Conservation (phyloP, 2,797 vertebrate genomes). For the Yasuhikotakia modesta region DNA sequence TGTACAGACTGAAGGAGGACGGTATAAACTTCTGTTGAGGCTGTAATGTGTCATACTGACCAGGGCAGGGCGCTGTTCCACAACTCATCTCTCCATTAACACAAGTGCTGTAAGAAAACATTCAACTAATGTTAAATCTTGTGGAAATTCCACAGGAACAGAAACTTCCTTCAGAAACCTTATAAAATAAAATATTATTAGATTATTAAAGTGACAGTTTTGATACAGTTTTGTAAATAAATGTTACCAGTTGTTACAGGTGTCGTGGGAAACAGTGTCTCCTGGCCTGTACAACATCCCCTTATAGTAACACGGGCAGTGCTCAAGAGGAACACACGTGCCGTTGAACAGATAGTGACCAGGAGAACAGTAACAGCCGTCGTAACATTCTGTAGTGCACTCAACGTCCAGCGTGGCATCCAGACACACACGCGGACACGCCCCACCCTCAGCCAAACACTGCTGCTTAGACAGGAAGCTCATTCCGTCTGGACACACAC, state of each 20-base stretch:
- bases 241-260: constrained; percentile 90
- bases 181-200: too few relatives aligned
- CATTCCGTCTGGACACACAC: constrained; percentile 80
- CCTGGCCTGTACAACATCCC: constrained; percentile 72
- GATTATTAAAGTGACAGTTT: too few relatives aligned
- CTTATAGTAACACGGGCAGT: constrained; percentile 82
- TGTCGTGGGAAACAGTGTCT: constrained; percentile 62
- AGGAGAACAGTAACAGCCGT: constrained; percentile 81
- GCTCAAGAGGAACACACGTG: constrained; percentile 75
- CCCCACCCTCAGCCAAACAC: constrained; percentile 74
- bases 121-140: too few relatives aligned
- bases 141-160: too few relatives aligned
- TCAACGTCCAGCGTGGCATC: constrained; percentile 79
- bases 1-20: neutral
- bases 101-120: constrained; percentile 79
- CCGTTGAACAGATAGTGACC: constrained; percentile 82
- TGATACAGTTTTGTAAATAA: too few relatives aligned
- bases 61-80: constrained; percentile 76
- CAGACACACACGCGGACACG: constrained; percentile 82
- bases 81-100: constrained; percentile 81
- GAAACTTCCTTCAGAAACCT: too few relatives aligned
- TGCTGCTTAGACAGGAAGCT: constrained; percentile 72
- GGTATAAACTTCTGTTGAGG: neutral
- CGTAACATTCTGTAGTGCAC: constrained; percentile 78
- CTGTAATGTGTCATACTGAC: constrained; percentile 64